Base-by-base conservation (phyloP, 2,888 invertebrate species). In the Lasioglossum villosulum region DNA sequence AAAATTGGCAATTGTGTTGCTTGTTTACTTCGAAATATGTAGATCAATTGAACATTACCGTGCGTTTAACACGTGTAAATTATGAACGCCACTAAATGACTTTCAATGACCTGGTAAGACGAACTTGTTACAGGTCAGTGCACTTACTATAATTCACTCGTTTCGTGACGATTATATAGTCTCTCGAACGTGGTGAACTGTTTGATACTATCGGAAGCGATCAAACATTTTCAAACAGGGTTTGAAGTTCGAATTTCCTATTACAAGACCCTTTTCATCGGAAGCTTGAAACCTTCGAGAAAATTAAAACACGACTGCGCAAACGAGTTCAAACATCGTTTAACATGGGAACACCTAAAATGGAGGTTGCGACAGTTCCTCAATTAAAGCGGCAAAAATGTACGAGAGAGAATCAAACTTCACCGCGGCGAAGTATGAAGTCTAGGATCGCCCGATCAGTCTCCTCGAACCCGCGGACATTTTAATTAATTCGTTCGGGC, bases 401-500 rank as follows among this genome's bases (percentile, higher is more conserved):
- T 68, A 37, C 34, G 68, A 12, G 68, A 37, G 68, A 37, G 2
- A 16, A 63, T 63, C 1, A 63, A 30, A 30, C 63, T 30, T 63
- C 63, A 8, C 30, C 63, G 30, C 2, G 30, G 30, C 30, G 16
- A 30, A 63, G 27, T 63, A 63, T 0, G 30, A 23, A 63, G 63
- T 30, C 63, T 14, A 16, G 63, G 30, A 16, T 30, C 16, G 63
- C 6, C 30, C 30, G 30, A 63, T 30, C 63, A 63, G 30, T 1
- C 16, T 30, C 6, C 6, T 30, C 30, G 63, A 63, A 63, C 27
- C 16, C 16, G 16, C 27, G 63, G 30, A 63, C 63, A 63, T 30
- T 63, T 63, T 63, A 63, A 63, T 63, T 63, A 63, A 63, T 63
- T 63, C 63, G 63, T 63, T 30, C 30, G 30, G 16, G 63, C 12